A percentile compares a stretch with the other conserved stretches of the same genome.
Conservation (phyloP, 2,888 invertebrate species). For the Heteromurus nitidus region DNA sequence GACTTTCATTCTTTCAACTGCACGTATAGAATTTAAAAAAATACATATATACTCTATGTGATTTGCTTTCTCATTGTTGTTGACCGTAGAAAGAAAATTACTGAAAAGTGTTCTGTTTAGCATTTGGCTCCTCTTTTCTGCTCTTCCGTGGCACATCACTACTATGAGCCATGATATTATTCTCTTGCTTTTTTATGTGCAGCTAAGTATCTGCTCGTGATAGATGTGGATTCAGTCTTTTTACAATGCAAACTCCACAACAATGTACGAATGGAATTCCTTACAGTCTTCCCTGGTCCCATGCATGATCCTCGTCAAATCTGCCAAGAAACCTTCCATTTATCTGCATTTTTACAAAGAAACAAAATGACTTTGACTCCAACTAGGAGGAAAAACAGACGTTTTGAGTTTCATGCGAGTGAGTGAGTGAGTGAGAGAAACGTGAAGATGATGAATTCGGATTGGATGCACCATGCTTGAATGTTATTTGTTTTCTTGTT, state of each 20-base stretch:
- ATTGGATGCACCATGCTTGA: conserved; percentile 12
- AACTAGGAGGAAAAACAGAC: not conserved
- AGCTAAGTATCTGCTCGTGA: too few relatives aligned
- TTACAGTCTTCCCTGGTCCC: conserved; percentile 12
- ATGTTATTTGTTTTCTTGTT: conserved; percentile 38
- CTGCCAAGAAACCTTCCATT: conserved; percentile 25
- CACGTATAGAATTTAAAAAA: not conserved
- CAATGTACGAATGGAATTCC: conserved; percentile 34
- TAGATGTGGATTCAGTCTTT: conserved; percentile 2
- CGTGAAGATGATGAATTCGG: conserved; percentile 1
- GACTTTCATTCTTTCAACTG: not conserved
- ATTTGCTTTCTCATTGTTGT: conserved; percentile 34
- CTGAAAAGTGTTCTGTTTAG: conserved; percentile 32
- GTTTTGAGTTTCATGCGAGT: not conserved
- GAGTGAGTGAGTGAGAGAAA: not conserved
- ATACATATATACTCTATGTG: not conserved
- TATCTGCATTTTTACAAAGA: conserved; percentile 33
- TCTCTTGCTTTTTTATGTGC: too few relatives aligned
- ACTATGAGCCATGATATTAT: not conserved
- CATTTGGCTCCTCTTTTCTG: conserved; percentile 35
- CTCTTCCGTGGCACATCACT: conserved; percentile 10
- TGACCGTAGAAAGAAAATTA: conserved; percentile 13
- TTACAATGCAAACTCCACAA: not conserved
- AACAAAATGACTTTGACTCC: not conserved
- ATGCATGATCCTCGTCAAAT: conserved; percentile 22